Conservation (phyloP, 2,797 vertebrate species). For the Enteromius thamalakanensis region DNA sequence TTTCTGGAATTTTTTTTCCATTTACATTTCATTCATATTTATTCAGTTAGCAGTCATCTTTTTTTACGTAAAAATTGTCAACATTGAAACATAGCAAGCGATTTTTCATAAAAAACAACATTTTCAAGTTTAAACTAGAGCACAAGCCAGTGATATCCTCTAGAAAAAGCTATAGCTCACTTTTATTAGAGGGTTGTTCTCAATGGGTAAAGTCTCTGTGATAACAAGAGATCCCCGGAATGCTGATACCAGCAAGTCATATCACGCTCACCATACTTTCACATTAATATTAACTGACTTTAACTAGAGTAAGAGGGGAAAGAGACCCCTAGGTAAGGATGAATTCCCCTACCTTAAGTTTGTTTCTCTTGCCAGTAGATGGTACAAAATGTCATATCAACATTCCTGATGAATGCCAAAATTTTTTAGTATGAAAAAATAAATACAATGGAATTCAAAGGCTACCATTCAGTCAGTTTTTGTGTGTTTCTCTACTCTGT, state of each 20-base stretch:
- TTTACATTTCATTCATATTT: neutral
- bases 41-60: no score
- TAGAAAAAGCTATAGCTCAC: neutral
- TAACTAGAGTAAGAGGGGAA: neutral
- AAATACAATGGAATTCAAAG: neutral
- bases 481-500: neutral
- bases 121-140: neutral
- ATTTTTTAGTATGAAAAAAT: neutral
- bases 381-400: no score
- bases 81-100: neutral
- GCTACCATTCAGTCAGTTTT: neutral
- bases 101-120: neutral
- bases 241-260: conserved; percentile 2
- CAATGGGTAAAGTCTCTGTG: conserved; percentile 7
- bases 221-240: neutral
- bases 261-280: neutral
- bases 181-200: neutral
- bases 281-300: neutral
- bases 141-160: neutral
- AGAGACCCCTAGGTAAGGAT: neutral
- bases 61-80: neutral
- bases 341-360: neutral
- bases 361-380: neutral
- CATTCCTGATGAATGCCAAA: no score
- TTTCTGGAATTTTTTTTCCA: neutral